Evolutionary conservation across 2,113 vertebrate genomes (phyloP).

Genomic region (Lota lota): DNA sequence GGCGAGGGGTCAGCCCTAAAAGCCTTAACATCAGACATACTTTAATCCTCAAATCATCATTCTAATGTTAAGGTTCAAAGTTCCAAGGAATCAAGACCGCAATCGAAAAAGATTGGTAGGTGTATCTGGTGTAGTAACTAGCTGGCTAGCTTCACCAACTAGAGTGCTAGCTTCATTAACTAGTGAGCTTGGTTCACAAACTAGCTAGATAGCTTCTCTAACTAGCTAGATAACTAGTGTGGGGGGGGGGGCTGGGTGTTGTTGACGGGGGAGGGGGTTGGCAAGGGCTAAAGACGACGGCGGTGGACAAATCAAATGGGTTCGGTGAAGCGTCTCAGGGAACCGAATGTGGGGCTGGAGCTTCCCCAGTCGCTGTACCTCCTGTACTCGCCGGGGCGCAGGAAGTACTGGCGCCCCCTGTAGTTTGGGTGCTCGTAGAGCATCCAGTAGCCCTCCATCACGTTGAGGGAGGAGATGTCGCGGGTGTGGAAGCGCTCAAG

Average conservation of each 20-base stretch:
- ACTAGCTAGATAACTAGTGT: constrained; percentile 10
- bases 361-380: constrained; percentile 66
- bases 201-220: too few species aligned
- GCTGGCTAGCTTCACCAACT: too few species aligned
- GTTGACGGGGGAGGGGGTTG: constrained; percentile 14
- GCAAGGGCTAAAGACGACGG: constrained; percentile 22
- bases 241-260: background rate
- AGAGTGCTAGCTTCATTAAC: too few species aligned
- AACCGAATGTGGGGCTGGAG: constrained; percentile 59
- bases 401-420: constrained; percentile 70
- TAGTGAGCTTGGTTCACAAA: background rate
- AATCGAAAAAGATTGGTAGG: constrained; percentile 30
- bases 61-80: constrained; percentile 27
- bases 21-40: constrained; percentile 24
- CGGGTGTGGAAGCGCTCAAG: constrained; percentile 63
- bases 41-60: constrained; percentile 23
- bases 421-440: constrained; percentile 70
- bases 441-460: constrained; percentile 72
- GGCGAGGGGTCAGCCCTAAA: constrained; percentile 19
- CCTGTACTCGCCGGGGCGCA: constrained; percentile 69
- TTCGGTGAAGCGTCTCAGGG: constrained; percentile 70
- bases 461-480: constrained; percentile 64
- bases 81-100: constrained; percentile 38
- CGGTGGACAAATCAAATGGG: constrained; percentile 50
- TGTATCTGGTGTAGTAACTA: too few species aligned